Evolutionary conservation across 1,140 invertebrate genomes (phyloP), one percentile per base, ranked within the genome.

Genomic region (Zaprionus inermis): DNA sequence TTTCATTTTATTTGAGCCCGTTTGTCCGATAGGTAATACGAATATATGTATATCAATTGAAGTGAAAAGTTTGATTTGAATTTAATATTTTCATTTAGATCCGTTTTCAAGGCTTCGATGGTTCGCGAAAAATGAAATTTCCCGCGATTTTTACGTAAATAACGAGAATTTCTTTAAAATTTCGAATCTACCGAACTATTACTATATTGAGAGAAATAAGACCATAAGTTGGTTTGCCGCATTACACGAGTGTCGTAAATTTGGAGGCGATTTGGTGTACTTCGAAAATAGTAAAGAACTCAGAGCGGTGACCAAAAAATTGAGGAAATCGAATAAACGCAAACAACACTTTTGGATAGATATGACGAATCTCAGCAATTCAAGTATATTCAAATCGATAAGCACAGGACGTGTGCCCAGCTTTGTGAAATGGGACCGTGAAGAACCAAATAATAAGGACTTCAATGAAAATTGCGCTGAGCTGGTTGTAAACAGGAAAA

Each of bases 391-490:
- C 36, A 10, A 1, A 32, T 72, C 54, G 2, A 44, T 66, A 1
- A 55, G n/a, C 1, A 67, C 34, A 3, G 70, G 70, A 30, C n/a
- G 1, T 14, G 5, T 11, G 3, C 12, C 28, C 9, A 54, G 1
- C 3, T 60, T 34, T 14, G 0, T 10, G 0, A 51, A 30, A 12
- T 72, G 70, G 70, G 18, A 20, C 18, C n/a, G 2, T 0, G 1
- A 11, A 4, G 64, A 72, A 44, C 70, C 70, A 14, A 72, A 72
- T 44, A 72, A 72, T 12, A 14, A 36, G 18, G 18, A 18, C 4
- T 10, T 0, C 24, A 32, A 28, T 6, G 70, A 72, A 12, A 32
- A 34, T 6, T 68, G 70, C 10, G 55, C n/a, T 6, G 55, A 68
- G 20, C 20, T 72, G 34, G 11, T 60, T 1, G 4, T 22, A 0